Evolutionary conservation across 1,140 invertebrate species (phyloP).

Genomic region (Drusus annulatus): DNA sequence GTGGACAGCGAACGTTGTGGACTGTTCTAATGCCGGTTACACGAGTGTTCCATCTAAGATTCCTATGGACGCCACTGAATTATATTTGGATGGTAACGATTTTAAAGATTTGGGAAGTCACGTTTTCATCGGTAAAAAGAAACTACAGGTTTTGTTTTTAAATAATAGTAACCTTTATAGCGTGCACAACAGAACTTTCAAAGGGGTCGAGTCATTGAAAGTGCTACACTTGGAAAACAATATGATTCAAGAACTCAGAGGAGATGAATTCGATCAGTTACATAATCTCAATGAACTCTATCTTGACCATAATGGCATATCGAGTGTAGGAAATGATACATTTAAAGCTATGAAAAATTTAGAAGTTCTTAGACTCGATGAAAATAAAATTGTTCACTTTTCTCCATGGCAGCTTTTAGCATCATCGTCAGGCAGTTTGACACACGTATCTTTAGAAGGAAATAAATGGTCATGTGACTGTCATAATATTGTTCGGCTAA

Average conservation of each 20-base stretch:
- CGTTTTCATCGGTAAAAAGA: slow-evolving; percentile 90
- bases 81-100: slow-evolving; percentile 91
- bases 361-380: slow-evolving; percentile 84
- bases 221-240: slow-evolving; percentile 88
- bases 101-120: slow-evolving; percentile 86
- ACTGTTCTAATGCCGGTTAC: slow-evolving; percentile 85
- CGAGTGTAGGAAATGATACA: slow-evolving; percentile 82
- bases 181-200: slow-evolving; percentile 89
- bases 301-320: slow-evolving; percentile 84
- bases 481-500: slow-evolving; percentile 75
- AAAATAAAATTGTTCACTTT: slow-evolving; percentile 84
- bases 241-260: slow-evolving; percentile 80
- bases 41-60: slow-evolving; percentile 83
- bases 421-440: slow-evolving; percentile 72
- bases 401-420: slow-evolving; percentile 80
- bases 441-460: slow-evolving; percentile 76
- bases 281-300: slow-evolving; percentile 85
- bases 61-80: slow-evolving; percentile 92
- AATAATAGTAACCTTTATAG: slow-evolving; percentile 86
- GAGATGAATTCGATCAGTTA: slow-evolving; percentile 82
- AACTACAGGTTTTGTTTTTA: slow-evolving; percentile 85
- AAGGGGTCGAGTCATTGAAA: slow-evolving; percentile 81
- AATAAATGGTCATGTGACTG: slow-evolving; percentile 85
- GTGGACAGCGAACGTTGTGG: slow-evolving; percentile 91
- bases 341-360: slow-evolving; percentile 82